Percentiles rank a stretch among this genome's conserved stretches.
phyloP scores from a whole-genome alignment of 2,797 vertebrate species.

The Borostomias antarcticus region DNA sequence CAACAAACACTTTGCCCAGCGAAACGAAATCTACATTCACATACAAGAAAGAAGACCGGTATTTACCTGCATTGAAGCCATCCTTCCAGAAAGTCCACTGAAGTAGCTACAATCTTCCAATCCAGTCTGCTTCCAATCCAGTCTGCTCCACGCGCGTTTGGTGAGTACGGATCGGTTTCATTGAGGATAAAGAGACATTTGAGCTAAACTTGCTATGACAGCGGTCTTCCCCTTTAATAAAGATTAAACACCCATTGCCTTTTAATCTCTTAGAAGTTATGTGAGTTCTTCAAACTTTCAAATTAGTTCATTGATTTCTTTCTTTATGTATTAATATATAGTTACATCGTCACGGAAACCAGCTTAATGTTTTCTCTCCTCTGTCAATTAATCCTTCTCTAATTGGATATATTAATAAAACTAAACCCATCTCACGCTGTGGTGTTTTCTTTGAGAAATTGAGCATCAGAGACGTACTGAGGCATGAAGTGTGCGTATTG shows the following conservation, averaged over 20 bases:
- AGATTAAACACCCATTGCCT: slow-evolving; percentile 45
- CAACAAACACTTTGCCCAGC: too few species aligned
- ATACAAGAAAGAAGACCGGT: too few species aligned
- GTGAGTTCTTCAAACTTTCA: slow-evolving; percentile 59
- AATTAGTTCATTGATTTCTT: slow-evolving; percentile 69
- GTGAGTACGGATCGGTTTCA: too few species aligned
- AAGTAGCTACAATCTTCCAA: too few species aligned
- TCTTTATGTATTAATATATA: slow-evolving; percentile 18
- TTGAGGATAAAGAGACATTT: too few species aligned
- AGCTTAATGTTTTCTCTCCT: slow-evolving; percentile 14
- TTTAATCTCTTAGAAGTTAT: slow-evolving; percentile 41
- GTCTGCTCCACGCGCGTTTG: too few species aligned
- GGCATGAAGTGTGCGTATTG: not conserved
- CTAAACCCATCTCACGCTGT: not conserved
- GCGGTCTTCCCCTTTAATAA: too few species aligned
- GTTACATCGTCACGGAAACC: slow-evolving; percentile 26
- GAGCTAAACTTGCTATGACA: too few species aligned
- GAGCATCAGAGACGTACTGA: not conserved
- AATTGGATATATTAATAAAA: not conserved
- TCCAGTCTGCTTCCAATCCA: too few species aligned
- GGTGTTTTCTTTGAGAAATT: slow-evolving; percentile 2
- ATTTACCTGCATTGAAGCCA: too few species aligned
- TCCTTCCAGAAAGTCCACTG: too few species aligned
- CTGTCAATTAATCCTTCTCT: not conserved
- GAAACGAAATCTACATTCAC: too few species aligned